These are phyloP conservation scores for Gulo gulo DNA, from an alignment of 2,113 vertebrate genomes.

Conservation along the genomic window DNA sequence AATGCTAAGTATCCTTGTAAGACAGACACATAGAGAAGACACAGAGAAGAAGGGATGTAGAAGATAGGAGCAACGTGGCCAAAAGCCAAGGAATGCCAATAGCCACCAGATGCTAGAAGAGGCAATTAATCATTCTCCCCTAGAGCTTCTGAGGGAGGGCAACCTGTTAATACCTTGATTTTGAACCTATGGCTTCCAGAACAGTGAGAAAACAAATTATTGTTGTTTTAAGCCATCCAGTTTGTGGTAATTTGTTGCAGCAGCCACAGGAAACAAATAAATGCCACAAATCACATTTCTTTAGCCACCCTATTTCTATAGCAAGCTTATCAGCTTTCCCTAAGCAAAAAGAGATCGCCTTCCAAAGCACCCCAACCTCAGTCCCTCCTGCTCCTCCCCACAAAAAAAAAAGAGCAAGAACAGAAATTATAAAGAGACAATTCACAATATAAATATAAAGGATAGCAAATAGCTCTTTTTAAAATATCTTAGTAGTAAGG, in stretches of 20 bases:
- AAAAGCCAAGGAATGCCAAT: not conserved
- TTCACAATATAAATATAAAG: not conserved
- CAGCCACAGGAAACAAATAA: not conserved
- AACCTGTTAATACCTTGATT: not conserved
- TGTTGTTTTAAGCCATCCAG: not conserved
- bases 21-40: not conserved
- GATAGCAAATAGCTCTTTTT: not conserved
- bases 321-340: not conserved
- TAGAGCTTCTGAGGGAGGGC: not conserved
- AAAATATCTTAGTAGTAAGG: not conserved
- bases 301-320: not conserved
- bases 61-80: not conserved
- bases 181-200: not conserved
- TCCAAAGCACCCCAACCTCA: not conserved
- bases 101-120: not conserved
- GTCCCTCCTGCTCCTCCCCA: not conserved
- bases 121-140: not conserved
- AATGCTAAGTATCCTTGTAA: not conserved
- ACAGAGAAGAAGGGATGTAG: not conserved
- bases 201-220: not conserved
- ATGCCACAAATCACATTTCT: not conserved
- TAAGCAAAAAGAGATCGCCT: not conserved
- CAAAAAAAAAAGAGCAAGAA: not conserved
- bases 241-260: not conserved
- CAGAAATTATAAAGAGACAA: not conserved